phyloP scores from a whole-genome alignment of 2,797 vertebrate species.

The Tapirus indicus region DNA sequence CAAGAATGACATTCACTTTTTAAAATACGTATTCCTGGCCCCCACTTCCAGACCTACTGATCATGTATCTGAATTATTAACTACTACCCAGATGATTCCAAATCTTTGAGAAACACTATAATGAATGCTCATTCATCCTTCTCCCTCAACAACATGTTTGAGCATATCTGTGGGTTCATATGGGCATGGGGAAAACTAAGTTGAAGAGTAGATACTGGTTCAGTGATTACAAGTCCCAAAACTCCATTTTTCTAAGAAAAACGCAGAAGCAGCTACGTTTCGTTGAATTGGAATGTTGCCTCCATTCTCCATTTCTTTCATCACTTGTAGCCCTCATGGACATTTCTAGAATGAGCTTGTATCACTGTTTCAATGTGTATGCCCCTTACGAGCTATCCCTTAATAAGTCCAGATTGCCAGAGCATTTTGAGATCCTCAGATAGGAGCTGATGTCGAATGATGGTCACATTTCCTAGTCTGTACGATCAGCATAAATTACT shows the following conservation, averaged over 20 bases:
- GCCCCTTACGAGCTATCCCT: background rate
- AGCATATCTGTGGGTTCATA: background rate
- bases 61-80: background rate
- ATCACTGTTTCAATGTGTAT: accelerated
- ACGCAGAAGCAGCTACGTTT: background rate
- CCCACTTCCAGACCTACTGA: background rate
- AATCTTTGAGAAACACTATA: accelerated
- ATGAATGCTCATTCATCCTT: accelerated
- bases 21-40: accelerated
- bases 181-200: accelerated
- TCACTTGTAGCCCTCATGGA: accelerated
- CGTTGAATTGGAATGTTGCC: background rate
- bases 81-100: no score
- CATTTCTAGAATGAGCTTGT: background rate
- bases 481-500: background rate
- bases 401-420: background rate
- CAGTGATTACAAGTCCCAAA: background rate
- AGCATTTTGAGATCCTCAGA: background rate
- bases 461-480: background rate
- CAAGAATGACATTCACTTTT: accelerated
- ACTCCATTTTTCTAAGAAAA: background rate
- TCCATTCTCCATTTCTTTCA: background rate
- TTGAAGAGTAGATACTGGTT: background rate
- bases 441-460: background rate
- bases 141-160: accelerated